phyloP scores from a whole-genome alignment of 2,888 invertebrate species.

The Synanthedon andrenaeformis region DNA sequence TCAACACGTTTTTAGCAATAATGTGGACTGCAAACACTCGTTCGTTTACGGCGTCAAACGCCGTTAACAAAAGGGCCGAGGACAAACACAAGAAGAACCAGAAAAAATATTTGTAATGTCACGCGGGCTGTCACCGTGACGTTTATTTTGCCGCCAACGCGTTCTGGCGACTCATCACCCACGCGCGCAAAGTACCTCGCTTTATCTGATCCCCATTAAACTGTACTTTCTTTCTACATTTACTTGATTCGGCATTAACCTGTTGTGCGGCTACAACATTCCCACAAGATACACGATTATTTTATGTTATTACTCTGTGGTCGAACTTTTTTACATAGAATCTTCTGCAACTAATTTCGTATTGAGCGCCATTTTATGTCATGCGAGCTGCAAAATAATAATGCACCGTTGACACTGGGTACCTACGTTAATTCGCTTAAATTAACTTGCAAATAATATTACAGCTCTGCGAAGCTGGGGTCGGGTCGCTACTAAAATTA shows the following conservation, averaged over 20 bases:
- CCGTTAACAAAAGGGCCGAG: constrained; percentile 22
- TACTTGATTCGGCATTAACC: neutral
- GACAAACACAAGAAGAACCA: constrained; percentile 12
- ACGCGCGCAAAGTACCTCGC: constrained; percentile 1
- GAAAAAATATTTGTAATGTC: constrained; percentile 14
- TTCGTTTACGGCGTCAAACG: constrained; percentile 18
- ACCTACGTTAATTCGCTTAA: too few relatives aligned
- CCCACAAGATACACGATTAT: too few relatives aligned
- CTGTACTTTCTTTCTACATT: constrained; percentile 1
- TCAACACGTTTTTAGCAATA: neutral
- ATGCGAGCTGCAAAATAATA: too few relatives aligned
- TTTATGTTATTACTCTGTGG: too few relatives aligned
- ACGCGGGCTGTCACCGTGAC: constrained; percentile 24
- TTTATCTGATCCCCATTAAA: constrained; percentile 4
- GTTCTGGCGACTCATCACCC: constrained; percentile 17
- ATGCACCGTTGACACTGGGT: too few relatives aligned
- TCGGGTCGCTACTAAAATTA: too few relatives aligned
- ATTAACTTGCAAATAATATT: too few relatives aligned
- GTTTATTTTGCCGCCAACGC: constrained; percentile 28
- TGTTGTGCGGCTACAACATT: neutral
- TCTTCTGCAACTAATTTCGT: too few relatives aligned
- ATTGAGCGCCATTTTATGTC: too few relatives aligned
- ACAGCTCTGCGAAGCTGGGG: too few relatives aligned
- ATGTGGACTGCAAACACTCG: neutral
- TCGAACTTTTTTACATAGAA: too few relatives aligned